Base-by-base conservation (phyloP, 2,113 vertebrate genomes). In the Bufo gargarizans region DNA sequence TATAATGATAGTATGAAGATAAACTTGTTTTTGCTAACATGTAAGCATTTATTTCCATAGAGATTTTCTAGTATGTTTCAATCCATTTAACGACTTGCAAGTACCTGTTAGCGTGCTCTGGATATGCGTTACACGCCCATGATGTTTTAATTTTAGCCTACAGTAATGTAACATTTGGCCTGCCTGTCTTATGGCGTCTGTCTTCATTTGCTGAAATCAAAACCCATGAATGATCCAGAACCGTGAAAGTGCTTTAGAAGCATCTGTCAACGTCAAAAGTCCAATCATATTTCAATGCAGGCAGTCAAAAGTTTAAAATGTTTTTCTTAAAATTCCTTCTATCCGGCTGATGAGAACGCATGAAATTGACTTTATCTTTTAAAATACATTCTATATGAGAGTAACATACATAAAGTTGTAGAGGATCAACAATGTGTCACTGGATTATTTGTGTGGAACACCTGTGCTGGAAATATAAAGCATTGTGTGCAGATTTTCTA, bases 121-220 rank as follows among this genome's bases (percentile, higher is more conserved):
- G 84, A 87, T 90, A 86, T n/a, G 88, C 65, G 84, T 90, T 86
- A 50, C 88, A 63, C 65, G 55, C 89, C 71, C 47, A 82, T 67
- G 77, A 33, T 85, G 82, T 85, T 90, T 87, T 84, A 92, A 86
- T 89, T 90, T 89, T 14, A 89, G 56, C 43, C 56, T 67, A 0
- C 45, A 88, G 82, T 74, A 71, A 85, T 85, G 84, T 91, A 90
- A 89, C 78, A 79, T 77, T 91, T 84, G 86, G 89, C 59, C 87
- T 90, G 9, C 8, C 78, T 69, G 74, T 7, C 89, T 89, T 47
- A 56, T 84, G 82, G 76, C 89, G 22, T 82, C 86, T 88, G 16
- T 88, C 89, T 78, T 90, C 88, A 45, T 89, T 90, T 91, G 49
- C 89, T 65, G 82, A 87, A 90, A 74, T 92, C 67, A 86, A 88